These are phyloP conservation scores for Hafferia zeledoni DNA, from an alignment of 2,797 vertebrate species.

Conservation along the genomic window DNA sequence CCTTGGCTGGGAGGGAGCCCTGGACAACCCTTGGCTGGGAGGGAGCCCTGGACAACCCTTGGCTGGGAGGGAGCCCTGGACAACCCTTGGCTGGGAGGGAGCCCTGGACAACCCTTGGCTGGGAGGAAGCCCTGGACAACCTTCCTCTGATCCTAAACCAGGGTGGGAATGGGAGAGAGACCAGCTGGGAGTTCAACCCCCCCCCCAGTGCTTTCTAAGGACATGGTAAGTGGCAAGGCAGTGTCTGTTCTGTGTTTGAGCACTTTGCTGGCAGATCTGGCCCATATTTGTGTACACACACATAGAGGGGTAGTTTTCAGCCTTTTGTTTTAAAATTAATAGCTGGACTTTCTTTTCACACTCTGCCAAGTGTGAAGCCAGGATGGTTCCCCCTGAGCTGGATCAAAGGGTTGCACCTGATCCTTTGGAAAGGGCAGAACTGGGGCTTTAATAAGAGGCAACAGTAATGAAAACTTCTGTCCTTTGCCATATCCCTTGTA, in stretches of 20 bases:
- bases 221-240: background rate
- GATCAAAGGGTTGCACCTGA: background rate
- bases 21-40: background rate
- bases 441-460: background rate
- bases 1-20: background rate
- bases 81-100: background rate
- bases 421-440: background rate
- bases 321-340: background rate
- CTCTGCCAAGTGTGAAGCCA: background rate
- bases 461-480: background rate
- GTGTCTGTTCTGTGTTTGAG: background rate
- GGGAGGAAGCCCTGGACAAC: background rate
- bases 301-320: rapidly evolving
- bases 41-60: background rate
- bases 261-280: background rate
- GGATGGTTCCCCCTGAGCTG: background rate
- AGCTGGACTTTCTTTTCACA: background rate
- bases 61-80: background rate
- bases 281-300: rapidly evolving
- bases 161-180: background rate
- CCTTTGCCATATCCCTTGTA: background rate
- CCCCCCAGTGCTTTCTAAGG: background rate
- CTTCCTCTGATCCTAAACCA: background rate
- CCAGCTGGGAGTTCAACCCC: background rate
- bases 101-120: background rate